phyloP scores from a whole-genome alignment of 1,140 invertebrate genomes.

The Nylanderia fulva region DNA sequence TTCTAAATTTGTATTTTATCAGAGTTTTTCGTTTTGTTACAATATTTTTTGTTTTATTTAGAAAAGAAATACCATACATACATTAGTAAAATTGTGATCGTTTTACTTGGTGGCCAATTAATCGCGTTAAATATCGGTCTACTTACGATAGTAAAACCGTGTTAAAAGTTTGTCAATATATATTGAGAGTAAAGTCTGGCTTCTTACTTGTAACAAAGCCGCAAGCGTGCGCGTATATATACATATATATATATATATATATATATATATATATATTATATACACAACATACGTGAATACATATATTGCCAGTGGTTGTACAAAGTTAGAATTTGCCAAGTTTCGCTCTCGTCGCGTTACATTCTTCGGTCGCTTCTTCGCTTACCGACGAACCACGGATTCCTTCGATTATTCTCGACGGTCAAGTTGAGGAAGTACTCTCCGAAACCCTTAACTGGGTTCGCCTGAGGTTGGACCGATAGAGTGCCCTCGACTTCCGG shows the following conservation, averaged over 20 bases:
- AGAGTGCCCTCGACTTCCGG: slow-evolving; percentile 95
- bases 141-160: not conserved
- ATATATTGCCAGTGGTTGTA: not conserved
- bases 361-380: slow-evolving; percentile 55
- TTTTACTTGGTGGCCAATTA: not conserved
- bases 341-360: not conserved
- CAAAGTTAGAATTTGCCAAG: not conserved
- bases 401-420: slow-evolving; percentile 94
- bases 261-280: no score
- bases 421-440: slow-evolving; percentile 95
- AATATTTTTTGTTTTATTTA: not conserved
- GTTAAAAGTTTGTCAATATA: slow-evolving; percentile 12
- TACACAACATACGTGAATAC: not conserved
- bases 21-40: no score
- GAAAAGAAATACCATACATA: not conserved
- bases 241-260: not conserved
- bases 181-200: not conserved
- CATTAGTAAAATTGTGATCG: not conserved
- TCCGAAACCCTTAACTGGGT: slow-evolving; percentile 94
- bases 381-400: slow-evolving; percentile 97
- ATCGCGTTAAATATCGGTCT: not conserved
- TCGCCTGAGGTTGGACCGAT: slow-evolving; percentile 96
- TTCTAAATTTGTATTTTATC: not conserved
- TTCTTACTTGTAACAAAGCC: not conserved
- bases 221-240: not conserved